A percentile compares a stretch with the other conserved stretches of the same genome.
Evolutionary conservation across 1,140 invertebrate species (phyloP).

Genomic region (Adelges cooleyi): DNA sequence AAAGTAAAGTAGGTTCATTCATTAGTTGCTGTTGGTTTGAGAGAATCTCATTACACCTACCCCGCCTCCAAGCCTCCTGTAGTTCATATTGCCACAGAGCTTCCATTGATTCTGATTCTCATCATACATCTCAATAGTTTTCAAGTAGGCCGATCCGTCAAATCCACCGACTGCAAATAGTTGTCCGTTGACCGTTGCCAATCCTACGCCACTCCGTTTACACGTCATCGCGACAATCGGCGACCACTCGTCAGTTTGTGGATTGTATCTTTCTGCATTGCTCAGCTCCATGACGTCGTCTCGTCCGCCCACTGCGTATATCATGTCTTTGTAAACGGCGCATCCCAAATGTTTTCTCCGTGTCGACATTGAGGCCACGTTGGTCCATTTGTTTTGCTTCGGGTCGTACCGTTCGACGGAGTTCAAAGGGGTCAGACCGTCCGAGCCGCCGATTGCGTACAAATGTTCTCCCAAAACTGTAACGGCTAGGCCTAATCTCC

Average conservation of each 20-base stretch:
- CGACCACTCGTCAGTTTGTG: slow-evolving; percentile 90
- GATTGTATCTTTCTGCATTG: slow-evolving; percentile 91
- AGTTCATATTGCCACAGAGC: slow-evolving; percentile 95
- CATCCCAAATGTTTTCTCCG: slow-evolving; percentile 95
- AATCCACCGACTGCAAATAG: slow-evolving; percentile 96
- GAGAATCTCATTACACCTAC: slow-evolving; percentile 87
- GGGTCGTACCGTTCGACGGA: slow-evolving; percentile 85
- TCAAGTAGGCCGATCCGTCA: slow-evolving; percentile 94
- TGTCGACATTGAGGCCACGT: slow-evolving; percentile 91
- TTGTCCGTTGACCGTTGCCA: slow-evolving; percentile 94
- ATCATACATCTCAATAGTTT: slow-evolving; percentile 97
- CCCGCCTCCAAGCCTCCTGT: slow-evolving; percentile 87
- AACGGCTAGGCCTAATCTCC: slow-evolving; percentile 89
- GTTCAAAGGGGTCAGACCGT: slow-evolving; percentile 86
- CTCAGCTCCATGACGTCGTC: slow-evolving; percentile 96
- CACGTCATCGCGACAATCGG: slow-evolving; percentile 98
- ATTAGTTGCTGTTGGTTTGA: slow-evolving; percentile 47
- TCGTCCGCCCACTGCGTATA: slow-evolving; percentile 92
- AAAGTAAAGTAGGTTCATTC: too few relatives aligned
- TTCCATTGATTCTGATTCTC: slow-evolving; percentile 95
- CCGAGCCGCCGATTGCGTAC: slow-evolving; percentile 94
- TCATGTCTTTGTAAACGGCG: slow-evolving; percentile 95
- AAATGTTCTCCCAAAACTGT: slow-evolving; percentile 89
- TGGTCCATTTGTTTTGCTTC: slow-evolving; percentile 90
- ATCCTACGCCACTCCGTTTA: slow-evolving; percentile 85